Evolutionary conservation across 2,113 vertebrate genomes (phyloP).

Genomic region (Entelurus aequoreus): DNA sequence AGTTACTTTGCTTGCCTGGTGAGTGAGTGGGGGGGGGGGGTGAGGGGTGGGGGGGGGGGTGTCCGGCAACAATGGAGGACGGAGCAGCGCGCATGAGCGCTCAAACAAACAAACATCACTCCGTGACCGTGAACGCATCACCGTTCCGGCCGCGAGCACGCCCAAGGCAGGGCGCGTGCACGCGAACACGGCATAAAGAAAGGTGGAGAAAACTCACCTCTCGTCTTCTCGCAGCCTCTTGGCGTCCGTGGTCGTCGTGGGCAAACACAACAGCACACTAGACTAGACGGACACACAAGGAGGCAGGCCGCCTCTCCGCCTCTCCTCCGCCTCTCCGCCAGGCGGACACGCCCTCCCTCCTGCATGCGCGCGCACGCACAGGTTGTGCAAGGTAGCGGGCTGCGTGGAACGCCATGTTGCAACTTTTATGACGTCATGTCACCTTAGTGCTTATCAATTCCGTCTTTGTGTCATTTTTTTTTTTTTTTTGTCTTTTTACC

Average conservation of each 20-base stretch:
- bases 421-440: neutral
- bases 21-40: neutral
- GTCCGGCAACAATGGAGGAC: neutral
- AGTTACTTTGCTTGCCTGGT: neutral
- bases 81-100: neutral
- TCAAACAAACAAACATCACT: neutral
- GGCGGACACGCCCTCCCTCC: conserved; percentile 2
- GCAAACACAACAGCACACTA: neutral
- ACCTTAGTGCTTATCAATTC: no score
- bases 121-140: neutral
- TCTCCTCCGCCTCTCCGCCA: neutral
- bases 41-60: no score
- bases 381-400: neutral
- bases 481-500: no score
- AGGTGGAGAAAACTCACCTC: neutral
- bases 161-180: neutral
- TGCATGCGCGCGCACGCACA: neutral
- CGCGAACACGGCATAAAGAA: neutral
- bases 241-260: neutral
- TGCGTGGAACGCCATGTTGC: neutral
- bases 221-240: neutral
- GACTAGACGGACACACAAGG: neutral
- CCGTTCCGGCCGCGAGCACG: no score
- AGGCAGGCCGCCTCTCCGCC: neutral
- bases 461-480: no score